phyloP scores from a whole-genome alignment of 1,140 invertebrate genomes.

The Brachionus manjavacas region DNA sequence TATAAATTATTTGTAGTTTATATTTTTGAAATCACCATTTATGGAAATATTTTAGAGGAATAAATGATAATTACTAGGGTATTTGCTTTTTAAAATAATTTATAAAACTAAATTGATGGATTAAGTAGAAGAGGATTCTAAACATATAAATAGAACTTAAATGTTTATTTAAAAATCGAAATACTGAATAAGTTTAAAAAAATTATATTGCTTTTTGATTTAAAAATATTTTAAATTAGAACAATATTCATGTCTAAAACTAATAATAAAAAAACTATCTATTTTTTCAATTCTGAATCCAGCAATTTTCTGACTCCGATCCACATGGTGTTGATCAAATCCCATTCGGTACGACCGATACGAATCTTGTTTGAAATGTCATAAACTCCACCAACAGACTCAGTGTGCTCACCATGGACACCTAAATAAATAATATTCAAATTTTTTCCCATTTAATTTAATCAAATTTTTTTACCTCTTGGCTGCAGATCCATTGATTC shows the following conservation, averaged over 20 bases:
- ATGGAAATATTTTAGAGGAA: background rate
- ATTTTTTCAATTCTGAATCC: conserved; percentile 39
- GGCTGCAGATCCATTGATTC: conserved; percentile 28
- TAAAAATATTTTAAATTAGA: background rate
- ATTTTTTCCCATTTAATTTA: background rate
- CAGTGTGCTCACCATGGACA: conserved; percentile 87
- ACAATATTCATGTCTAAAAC: background rate
- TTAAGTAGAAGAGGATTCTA: too few relatives aligned
- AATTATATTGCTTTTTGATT: background rate
- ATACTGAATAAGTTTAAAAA: background rate
- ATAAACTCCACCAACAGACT: conserved; percentile 62
- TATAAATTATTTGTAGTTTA: background rate
- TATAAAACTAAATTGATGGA: too few relatives aligned
- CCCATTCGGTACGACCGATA: conserved; percentile 52
- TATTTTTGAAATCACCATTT: background rate
- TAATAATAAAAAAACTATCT: background rate
- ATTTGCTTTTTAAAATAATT: background rate
- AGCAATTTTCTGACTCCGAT: conserved; percentile 23
- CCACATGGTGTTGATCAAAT: conserved; percentile 49
- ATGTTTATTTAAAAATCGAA: background rate
- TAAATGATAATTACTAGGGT: background rate
- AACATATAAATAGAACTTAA: too few relatives aligned
- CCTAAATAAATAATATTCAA: conserved; percentile 58
- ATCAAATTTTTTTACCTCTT: background rate
- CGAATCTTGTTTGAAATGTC: conserved; percentile 56